phyloP scores from a whole-genome alignment of 2,113 vertebrate genomes.

The Leptosomus discolor region DNA sequence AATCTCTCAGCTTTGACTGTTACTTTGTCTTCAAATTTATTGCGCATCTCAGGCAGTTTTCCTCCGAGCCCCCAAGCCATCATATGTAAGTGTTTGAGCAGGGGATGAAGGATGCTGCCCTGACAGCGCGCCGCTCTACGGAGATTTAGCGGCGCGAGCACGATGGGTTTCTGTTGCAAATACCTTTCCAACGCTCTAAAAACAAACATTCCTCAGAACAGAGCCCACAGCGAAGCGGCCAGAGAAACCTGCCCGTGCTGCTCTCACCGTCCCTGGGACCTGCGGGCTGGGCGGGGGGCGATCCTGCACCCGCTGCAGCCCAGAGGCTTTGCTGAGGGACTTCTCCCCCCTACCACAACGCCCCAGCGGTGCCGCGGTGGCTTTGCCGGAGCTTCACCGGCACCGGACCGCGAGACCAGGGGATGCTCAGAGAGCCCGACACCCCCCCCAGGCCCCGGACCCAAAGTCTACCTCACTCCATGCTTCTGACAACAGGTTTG shows the following conservation, averaged over 20 bases:
- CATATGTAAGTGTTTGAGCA: not conserved
- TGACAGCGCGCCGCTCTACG: rapidly evolving
- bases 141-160: not conserved
- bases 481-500: not conserved
- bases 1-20: not conserved
- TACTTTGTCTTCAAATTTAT: not conserved
- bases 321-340: not conserved
- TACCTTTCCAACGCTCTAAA: not conserved
- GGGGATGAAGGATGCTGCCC: not conserved
- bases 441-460: rapidly evolving
- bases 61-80: not conserved
- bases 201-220: rapidly evolving
- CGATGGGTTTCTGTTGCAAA: not conserved
- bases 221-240: not conserved
- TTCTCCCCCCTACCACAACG: rapidly evolving
- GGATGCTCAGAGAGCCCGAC: rapidly evolving
- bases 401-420: not conserved
- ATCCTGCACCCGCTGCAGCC: not conserved
- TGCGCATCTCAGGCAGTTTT: not conserved
- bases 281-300: rapidly evolving
- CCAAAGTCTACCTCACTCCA: rapidly evolving
- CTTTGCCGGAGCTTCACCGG: not conserved
- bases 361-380: rapidly evolving
- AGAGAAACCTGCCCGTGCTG: rapidly evolving
- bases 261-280: not conserved